A percentile compares a stretch with the other conserved stretches of the same genome.
phyloP scores from a whole-genome alignment of 2,113 vertebrate genomes.

The Pungitius pungitius region DNA sequence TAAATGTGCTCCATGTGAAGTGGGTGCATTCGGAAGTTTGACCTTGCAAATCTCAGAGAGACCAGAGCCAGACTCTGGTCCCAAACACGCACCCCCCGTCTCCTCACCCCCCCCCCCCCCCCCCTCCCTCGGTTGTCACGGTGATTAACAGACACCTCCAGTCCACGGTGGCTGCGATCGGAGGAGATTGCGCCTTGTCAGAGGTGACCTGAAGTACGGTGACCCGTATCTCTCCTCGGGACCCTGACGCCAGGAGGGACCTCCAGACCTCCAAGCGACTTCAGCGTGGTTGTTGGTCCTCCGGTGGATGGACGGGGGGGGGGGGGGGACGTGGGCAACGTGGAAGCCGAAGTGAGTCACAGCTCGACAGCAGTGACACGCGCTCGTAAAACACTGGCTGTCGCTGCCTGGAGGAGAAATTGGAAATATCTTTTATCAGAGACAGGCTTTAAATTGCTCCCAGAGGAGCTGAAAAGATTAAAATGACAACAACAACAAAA shows the following conservation, averaged over 20 bases:
- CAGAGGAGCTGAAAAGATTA: neutral
- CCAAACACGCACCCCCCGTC: neutral
- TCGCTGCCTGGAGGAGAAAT: too few species aligned
- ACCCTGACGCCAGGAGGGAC: too few species aligned
- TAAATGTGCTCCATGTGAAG: neutral
- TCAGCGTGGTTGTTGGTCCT: too few species aligned
- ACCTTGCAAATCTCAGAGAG: conserved; percentile 15
- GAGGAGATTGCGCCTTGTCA: conserved; percentile 43
- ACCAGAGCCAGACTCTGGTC: neutral
- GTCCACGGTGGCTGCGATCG: conserved; percentile 54
- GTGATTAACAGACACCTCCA: conserved; percentile 60
- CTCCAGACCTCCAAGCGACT: too few species aligned
- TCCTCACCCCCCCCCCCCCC: neutral
- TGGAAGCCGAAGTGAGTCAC: neutral
- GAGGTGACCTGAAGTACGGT: conserved; percentile 57
- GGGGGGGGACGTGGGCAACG: too few species aligned
- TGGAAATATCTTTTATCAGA: neutral
- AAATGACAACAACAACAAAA: neutral
- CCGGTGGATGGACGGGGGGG: too few species aligned
- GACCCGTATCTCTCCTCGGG: too few species aligned
- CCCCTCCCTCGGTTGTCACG: conserved; percentile 40
- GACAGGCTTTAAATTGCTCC: neutral
- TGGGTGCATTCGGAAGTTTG: neutral
- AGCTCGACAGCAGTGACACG: neutral
- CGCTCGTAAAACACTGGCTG: too few species aligned